Evolutionary conservation across 2,888 invertebrate genomes (phyloP), one percentile per base, ranked within the genome.

Genomic region (Cacoxenus indagator): DNA sequence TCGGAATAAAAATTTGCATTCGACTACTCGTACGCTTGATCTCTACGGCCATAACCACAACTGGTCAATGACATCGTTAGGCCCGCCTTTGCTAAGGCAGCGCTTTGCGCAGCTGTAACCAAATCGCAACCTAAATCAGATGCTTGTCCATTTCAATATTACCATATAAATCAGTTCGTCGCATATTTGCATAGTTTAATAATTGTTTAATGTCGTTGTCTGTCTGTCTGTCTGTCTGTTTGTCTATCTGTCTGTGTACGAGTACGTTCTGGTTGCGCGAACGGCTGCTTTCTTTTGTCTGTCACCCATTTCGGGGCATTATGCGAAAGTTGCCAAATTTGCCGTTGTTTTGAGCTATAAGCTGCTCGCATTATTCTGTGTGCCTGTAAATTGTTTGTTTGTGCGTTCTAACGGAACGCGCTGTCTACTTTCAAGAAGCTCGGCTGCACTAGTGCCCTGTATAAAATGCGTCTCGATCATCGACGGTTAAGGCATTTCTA

Each of bases 381-480:
- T 29, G 22, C 17, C 27, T 59, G 59, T 31, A 4, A 9, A 24
- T 24, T 31, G 59, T 45, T 22, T n/a, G n/a, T 48, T 24, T 22
- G 51, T 17, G 22, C 54, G 45, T 62, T 64, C 59, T 22, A 51
- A n/a, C 48, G 48, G 45, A 59, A 64, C 31, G 51, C 17, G 24
- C 51, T 55, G n/a, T n/a, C 55, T 45, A n/a, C 11, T 17, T 48
- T 19, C n/a, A n/a, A 37, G 37, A 37, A 14, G 14, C 31, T 43
- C 57, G 51, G 26, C 65, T 67, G 55, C 68, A 69, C 72, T 46
- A 43, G 57, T 43, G 70, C 64, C 67, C 29, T 69, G 71, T 84
- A 83, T 83, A 83, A 84, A 84, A 83, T 79, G 84, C 79, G 70
- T 79, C 74, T 74, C 80, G 72, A 14, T 67, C 67, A 70, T 67